phyloP scores from a whole-genome alignment of 1,140 invertebrate species.

The Nasonia vitripennis region DNA sequence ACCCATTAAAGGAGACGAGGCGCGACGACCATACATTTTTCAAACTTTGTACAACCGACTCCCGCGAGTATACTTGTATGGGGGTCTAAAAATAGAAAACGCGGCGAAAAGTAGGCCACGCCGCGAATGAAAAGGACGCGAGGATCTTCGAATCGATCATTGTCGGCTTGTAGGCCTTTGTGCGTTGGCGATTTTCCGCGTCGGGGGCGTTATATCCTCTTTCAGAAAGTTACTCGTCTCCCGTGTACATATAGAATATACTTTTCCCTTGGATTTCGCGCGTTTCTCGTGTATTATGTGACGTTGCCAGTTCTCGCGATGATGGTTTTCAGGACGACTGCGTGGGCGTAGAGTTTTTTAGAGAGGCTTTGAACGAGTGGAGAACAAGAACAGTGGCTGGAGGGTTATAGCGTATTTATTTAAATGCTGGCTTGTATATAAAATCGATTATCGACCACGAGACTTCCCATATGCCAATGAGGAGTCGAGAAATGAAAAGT shows the following conservation, averaged over 20 bases:
- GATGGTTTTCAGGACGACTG: too few species aligned
- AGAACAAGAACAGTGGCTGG: too few species aligned
- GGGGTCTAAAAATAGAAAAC: neutral
- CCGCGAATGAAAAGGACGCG: neutral
- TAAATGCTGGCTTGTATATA: too few species aligned
- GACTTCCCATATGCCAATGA: too few species aligned
- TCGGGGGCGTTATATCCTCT: neutral
- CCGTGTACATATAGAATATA: neutral
- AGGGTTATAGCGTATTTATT: too few species aligned
- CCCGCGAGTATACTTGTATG: too few species aligned
- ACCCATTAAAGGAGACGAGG: neutral
- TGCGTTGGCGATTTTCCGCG: slow-evolving; percentile 14
- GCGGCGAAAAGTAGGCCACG: neutral
- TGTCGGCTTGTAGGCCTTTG: slow-evolving; percentile 24
- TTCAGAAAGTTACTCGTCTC: slow-evolving; percentile 4
- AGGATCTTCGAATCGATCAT: slow-evolving; percentile 26
- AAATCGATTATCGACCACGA: too few species aligned
- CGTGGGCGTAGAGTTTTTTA: too few species aligned
- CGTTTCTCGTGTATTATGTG: neutral
- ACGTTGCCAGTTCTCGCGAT: too few species aligned
- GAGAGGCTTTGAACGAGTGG: too few species aligned
- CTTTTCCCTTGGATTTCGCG: neutral
- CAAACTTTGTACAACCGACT: neutral
- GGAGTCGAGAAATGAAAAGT: too few species aligned
- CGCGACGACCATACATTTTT: neutral